Base-by-base conservation (phyloP, 2,888 invertebrate species). In the Nesidiocoris tenuis region DNA sequence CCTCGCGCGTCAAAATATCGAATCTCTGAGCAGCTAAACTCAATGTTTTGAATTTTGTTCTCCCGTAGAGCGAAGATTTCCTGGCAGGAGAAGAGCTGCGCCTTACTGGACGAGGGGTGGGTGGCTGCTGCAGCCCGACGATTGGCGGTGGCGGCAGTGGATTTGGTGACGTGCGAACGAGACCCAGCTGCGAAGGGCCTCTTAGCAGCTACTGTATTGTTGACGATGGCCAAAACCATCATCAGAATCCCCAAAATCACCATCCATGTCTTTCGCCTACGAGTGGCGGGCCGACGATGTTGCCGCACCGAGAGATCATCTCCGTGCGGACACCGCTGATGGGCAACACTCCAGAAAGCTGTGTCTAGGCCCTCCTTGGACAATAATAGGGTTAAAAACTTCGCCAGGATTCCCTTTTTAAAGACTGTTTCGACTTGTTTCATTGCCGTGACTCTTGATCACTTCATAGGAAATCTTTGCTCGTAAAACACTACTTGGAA, bases 321-420 rank as follows among this genome's bases (percentile, higher is more conserved):
- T 90, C 90, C 0, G 90, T 90, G 55, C 85, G 90, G 82, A 90
- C 90, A 63, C 90, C 90, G 0, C 85, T 90, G 18, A 86, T 90
- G 83, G 89, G 89, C 24, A 90, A 88, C 82, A 87, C 86, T 80
- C 87, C 90, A 80, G 90, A 90, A 82, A 90, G 90, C 83, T 90
- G 90, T 82, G 90, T 90, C 81, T 90, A 89, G 25, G 64, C 64
- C 25, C 65, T 24, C n/a, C n/a, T n/a, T n/a, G n/a, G n/a, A n/a
- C n/a, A n/a, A n/a, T n/a, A n/a, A n/a, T n/a, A n/a, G n/a, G n/a
- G n/a, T n/a, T n/a, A n/a, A n/a, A n/a, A n/a, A n/a, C n/a, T n/a
- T n/a, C n/a, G n/a, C n/a, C n/a, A n/a, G n/a, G n/a, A n/a, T n/a
- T n/a, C n/a, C n/a, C n/a, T n/a, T n/a, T n/a, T n/a, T n/a, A n/a